Base-by-base conservation (phyloP, 2,888 invertebrate species). In the Rhopalosiphum nymphaeae region DNA sequence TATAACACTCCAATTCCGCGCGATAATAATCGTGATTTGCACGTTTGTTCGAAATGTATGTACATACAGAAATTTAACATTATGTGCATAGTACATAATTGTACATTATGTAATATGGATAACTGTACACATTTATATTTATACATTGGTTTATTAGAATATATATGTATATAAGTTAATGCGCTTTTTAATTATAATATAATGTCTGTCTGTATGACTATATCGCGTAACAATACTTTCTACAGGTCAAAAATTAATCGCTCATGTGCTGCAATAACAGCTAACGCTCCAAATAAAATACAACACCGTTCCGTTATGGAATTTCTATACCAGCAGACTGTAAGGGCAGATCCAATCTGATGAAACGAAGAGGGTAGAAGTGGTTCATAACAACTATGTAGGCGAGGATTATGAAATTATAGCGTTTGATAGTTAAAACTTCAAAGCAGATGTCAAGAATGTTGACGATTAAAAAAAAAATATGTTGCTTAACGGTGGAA, bases 1-100 rank as follows among this genome's bases (percentile, higher is more conserved):
- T 44, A 78, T 78, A 49, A 91, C 91, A 85, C 78, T 91, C 46
- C 57, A 36, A 46, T 86, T 44, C 85, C 91, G 26, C 25, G 57
- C 26, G 44, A 57, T 86, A 44, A 91, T 57, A 57, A 91, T 91
- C 86, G 85, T 86, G 91, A 91, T 85, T 91, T 57, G 46, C 91
- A 46, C 57, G n/a, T 91, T 91, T 29, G 91, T 84, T 42, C 29
- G 67, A 67, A 25, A 67, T 67, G 61, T 89, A 89, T 88, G 44
- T 56, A 67, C 46, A 78, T 67, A 49, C 67, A 21, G 25, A 67
- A 90, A n/a, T 42, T n/a, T 9, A 78, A 21, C 7, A 36, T 21
- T 21, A n/a, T n/a, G 21, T 89, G 42, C 49, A 46, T 5, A 49
- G 3, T 46, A 53, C 53, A 53, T 53, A 53, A 53, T 53, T 53